Conservation (phyloP, 2,888 invertebrate genomes). For the Listrodromus nycthemerus region DNA sequence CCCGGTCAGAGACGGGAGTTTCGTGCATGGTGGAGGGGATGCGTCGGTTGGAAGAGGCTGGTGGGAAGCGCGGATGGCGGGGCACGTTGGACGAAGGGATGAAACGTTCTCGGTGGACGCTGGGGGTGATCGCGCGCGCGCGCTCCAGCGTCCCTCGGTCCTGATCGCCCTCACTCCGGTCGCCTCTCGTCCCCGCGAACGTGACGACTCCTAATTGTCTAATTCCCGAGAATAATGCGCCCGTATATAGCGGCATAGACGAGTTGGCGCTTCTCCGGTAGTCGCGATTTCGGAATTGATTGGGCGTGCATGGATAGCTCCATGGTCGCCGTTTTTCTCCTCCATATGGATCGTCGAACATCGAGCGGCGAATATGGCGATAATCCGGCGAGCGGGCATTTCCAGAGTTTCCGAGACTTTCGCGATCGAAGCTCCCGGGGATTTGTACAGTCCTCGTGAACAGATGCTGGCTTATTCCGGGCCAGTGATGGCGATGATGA, state of each 20-base stretch:
- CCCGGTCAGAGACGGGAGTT: constrained; percentile 11
- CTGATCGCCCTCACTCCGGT: constrained; percentile 26
- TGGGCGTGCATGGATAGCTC: constrained; percentile 70
- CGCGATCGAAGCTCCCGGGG: not conserved
- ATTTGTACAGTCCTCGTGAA: not conserved
- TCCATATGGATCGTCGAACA: not conserved
- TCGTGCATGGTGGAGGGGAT: constrained; percentile 3
- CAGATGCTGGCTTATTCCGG: constrained; percentile 38
- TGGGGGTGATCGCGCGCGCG: constrained; percentile 58
- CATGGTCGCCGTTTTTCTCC: not conserved
- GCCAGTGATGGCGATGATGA: constrained; percentile 48
- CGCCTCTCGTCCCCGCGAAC: constrained; percentile 72
- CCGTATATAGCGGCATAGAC: constrained; percentile 67
- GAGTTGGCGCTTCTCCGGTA: constrained; percentile 36
- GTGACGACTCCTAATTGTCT: constrained; percentile 85
- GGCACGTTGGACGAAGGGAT: constrained; percentile 15
- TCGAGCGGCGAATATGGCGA: not conserved
- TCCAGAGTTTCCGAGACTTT: not conserved
- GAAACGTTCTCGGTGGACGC: constrained; percentile 30
- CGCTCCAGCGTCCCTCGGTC: constrained; percentile 53
- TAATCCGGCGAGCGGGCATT: not conserved
- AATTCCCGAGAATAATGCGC: constrained; percentile 82
- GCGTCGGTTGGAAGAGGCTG: constrained; percentile 22
- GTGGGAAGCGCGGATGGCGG: not conserved
- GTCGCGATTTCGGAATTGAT: constrained; percentile 76